These are phyloP conservation scores for Nymphalis urticae DNA, from an alignment of 2,888 invertebrate genomes.

Conservation along the genomic window DNA sequence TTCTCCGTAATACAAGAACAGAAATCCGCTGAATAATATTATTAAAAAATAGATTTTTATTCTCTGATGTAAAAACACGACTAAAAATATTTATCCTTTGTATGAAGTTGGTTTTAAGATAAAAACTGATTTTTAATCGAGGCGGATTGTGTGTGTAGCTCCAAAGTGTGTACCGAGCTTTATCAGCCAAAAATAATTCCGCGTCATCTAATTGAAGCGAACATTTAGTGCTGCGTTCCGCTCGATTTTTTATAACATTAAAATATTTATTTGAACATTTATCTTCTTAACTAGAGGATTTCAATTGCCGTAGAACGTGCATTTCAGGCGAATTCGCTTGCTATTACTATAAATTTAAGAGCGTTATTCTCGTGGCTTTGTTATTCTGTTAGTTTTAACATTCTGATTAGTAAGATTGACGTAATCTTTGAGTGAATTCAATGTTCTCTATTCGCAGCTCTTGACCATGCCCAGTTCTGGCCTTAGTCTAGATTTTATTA, in stretches of 20 bases:
- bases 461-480: slow-evolving; percentile 18
- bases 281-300: slow-evolving; percentile 29
- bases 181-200: slow-evolving; percentile 43
- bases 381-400: slow-evolving; percentile 9
- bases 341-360: slow-evolving; percentile 1
- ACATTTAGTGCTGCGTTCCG: slow-evolving; percentile 36
- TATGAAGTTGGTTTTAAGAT: no score
- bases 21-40: no score
- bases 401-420: slow-evolving; percentile 26
- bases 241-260: slow-evolving; percentile 37
- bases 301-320: slow-evolving; percentile 28
- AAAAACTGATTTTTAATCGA: no score
- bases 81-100: no score
- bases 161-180: slow-evolving; percentile 17
- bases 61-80: no score
- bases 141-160: neutral
- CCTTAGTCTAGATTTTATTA: slow-evolving; percentile 28
- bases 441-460: slow-evolving; percentile 26
- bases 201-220: slow-evolving; percentile 45
- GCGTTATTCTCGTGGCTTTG: neutral
- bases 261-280: slow-evolving; percentile 38
- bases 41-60: no score
- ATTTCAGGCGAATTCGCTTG: slow-evolving; percentile 13
- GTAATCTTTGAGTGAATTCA: slow-evolving; percentile 25
- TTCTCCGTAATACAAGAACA: no score